A percentile compares a stretch with the other conserved stretches of the same genome.
Evolutionary conservation across 2,888 invertebrate species (phyloP).

Genomic region (Watsonalla cultraria): DNA sequence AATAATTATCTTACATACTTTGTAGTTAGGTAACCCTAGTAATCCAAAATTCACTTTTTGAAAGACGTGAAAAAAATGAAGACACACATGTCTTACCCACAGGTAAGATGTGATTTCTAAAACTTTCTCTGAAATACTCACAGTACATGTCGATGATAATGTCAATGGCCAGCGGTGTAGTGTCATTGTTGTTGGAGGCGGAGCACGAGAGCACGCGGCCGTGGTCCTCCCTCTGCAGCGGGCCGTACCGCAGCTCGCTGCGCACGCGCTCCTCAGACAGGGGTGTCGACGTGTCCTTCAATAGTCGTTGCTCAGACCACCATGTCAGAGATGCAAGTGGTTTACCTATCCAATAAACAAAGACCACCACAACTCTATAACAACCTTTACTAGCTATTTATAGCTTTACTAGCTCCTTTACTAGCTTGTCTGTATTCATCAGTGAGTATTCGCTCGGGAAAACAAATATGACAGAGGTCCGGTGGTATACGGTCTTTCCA

Average conservation of each 20-base stretch:
- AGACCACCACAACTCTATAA: not conserved
- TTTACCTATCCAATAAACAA: conserved; percentile 68
- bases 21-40: too few relatives aligned
- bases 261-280: conserved; percentile 81
- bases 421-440: too few relatives aligned
- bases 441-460: too few relatives aligned
- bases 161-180: conserved; percentile 81
- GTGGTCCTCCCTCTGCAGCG: conserved; percentile 81
- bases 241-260: conserved; percentile 80
- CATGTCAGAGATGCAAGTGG: conserved; percentile 82
- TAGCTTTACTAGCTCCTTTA: too few relatives aligned
- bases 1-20: too few relatives aligned
- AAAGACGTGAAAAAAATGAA: not conserved
- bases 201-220: conserved; percentile 82
- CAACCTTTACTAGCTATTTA: not conserved
- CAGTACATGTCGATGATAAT: conserved; percentile 83
- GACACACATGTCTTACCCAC: not conserved
- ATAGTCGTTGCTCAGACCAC: conserved; percentile 81
- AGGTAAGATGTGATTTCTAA: not conserved
- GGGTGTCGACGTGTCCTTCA: conserved; percentile 79
- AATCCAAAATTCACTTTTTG: not conserved
- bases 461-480: too few relatives aligned
- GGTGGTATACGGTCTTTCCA: too few relatives aligned
- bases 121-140: conserved; percentile 58
- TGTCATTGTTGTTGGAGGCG: conserved; percentile 84